Evolutionary conservation across 2,888 invertebrate species (phyloP).

Genomic region (Mactromeris polynyma): DNA sequence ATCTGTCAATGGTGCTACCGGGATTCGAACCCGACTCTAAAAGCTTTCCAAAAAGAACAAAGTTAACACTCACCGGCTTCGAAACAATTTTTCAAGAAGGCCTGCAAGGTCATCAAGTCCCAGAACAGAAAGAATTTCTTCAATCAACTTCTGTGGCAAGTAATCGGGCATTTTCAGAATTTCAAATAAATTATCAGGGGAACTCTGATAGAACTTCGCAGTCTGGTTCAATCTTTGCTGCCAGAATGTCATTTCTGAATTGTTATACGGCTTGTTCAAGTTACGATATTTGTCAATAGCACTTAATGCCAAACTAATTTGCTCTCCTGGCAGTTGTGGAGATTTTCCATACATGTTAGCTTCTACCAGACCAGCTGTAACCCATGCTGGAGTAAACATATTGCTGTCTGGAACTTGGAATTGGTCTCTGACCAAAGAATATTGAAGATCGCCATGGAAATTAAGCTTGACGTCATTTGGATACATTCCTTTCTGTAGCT

Average conservation of each 20-base stretch:
- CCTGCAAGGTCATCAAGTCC: slow-evolving; percentile 71
- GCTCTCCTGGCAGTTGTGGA: slow-evolving; percentile 62
- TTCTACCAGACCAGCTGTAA: slow-evolving; percentile 71
- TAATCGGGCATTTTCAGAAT: slow-evolving; percentile 68
- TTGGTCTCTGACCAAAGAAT: slow-evolving; percentile 66
- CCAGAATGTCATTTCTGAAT: slow-evolving; percentile 80
- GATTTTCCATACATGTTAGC: slow-evolving; percentile 68
- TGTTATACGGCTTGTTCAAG: slow-evolving; percentile 69
- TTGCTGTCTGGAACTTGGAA: slow-evolving; percentile 75
- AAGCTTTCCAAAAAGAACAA: no score
- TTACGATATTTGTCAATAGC: slow-evolving; percentile 71
- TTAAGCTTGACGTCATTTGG: slow-evolving; percentile 78
- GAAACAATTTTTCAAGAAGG: slow-evolving; percentile 67
- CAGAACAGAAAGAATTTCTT: slow-evolving; percentile 71
- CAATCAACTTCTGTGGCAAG: slow-evolving; percentile 70
- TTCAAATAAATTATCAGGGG: slow-evolving; percentile 72
- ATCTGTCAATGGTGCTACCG: no score
- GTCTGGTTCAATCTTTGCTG: slow-evolving; percentile 73
- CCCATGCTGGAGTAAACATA: slow-evolving; percentile 77
- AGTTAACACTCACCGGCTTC: slow-evolving; percentile 64
- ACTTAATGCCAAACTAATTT: slow-evolving; percentile 63
- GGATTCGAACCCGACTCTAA: no score
- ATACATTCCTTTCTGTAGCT: slow-evolving; percentile 76
- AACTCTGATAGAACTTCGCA: slow-evolving; percentile 68
- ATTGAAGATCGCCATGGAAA: slow-evolving; percentile 73